A percentile compares a stretch with the other conserved stretches of the same genome.
Evolutionary conservation across 2,797 vertebrate species (phyloP).

Genomic region (Helostoma temminkii): DNA sequence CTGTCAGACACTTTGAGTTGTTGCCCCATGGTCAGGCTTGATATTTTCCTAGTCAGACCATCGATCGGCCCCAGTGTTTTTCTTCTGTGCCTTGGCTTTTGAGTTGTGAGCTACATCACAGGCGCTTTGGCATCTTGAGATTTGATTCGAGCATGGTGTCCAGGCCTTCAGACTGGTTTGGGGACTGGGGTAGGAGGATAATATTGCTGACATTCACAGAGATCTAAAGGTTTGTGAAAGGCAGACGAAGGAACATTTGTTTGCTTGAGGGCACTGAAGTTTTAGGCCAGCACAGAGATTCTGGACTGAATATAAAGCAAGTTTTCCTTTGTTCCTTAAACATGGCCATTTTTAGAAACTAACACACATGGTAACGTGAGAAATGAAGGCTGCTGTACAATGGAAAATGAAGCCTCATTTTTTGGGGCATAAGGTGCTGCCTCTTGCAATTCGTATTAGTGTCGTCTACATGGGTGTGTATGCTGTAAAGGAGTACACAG

Average conservation of each 20-base stretch:
- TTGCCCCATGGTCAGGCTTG: slow-evolving; percentile 73
- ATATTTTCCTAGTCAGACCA: slow-evolving; percentile 81
- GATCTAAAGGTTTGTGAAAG: slow-evolving; percentile 79
- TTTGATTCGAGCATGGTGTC: slow-evolving; percentile 53
- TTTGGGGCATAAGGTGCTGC: slow-evolving; percentile 41
- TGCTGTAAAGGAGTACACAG: slow-evolving; percentile 61
- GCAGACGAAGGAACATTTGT: slow-evolving; percentile 82
- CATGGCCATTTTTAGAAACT: slow-evolving; percentile 46
- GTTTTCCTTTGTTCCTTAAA: slow-evolving; percentile 57
- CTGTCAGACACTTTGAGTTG: slow-evolving; percentile 75
- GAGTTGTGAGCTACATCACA: slow-evolving; percentile 53
- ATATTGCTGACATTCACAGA: slow-evolving; percentile 82
- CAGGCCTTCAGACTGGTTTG: slow-evolving; percentile 54
- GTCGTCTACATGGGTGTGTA: slow-evolving; percentile 21
- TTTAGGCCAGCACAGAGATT: slow-evolving; percentile 68
- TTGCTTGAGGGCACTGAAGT: slow-evolving; percentile 78
- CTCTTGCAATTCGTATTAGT: slow-evolving; percentile 39
- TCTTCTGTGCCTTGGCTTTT: slow-evolving; percentile 68
- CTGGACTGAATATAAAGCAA: slow-evolving; percentile 73
- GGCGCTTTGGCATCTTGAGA: slow-evolving; percentile 70
- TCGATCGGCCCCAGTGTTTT: slow-evolving; percentile 74
- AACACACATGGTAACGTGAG: slow-evolving; percentile 41
- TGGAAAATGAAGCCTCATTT: slow-evolving; percentile 22
- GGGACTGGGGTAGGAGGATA: slow-evolving; percentile 55
- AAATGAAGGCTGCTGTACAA: slow-evolving; percentile 13